Evolutionary conservation across 1,140 invertebrate genomes (phyloP).

Genomic region (Helicoverpa armigera): DNA sequence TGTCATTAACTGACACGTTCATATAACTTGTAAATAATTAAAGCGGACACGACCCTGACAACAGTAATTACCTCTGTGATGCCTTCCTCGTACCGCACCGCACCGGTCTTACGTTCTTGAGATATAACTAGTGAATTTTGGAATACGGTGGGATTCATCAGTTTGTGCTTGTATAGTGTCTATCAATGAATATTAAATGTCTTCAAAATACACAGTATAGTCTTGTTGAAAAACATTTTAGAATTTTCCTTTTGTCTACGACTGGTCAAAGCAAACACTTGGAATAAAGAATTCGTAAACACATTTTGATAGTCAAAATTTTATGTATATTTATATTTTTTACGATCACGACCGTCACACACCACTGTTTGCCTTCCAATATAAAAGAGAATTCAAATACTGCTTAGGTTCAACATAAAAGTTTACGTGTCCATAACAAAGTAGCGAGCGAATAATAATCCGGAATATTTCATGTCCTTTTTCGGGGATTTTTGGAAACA

Average conservation of each 20-base stretch:
- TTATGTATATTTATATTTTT: conserved; percentile 46
- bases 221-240: not conserved
- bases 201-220: not conserved
- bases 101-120: conserved; percentile 41
- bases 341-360: conserved; percentile 47
- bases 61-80: conserved; percentile 55
- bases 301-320: conserved; percentile 46
- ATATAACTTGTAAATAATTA: conserved; percentile 79
- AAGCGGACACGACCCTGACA: conserved; percentile 70
- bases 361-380: conserved; percentile 31
- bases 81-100: conserved; percentile 41
- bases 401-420: conserved; percentile 50
- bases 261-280: conserved; percentile 27
- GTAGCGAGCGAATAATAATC: conserved; percentile 61
- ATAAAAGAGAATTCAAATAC: conserved; percentile 49
- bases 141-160: conserved; percentile 27
- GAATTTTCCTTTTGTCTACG: not conserved
- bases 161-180: conserved; percentile 9
- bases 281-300: conserved; percentile 47
- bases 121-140: conserved; percentile 46
- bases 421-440: conserved; percentile 55
- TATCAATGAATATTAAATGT: conserved; percentile 24
- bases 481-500: conserved; percentile 59
- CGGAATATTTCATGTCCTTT: conserved; percentile 63
- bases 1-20: conserved; percentile 81